phyloP scores from a whole-genome alignment of 2,888 invertebrate genomes.

The Ischnus inquisitorius region DNA sequence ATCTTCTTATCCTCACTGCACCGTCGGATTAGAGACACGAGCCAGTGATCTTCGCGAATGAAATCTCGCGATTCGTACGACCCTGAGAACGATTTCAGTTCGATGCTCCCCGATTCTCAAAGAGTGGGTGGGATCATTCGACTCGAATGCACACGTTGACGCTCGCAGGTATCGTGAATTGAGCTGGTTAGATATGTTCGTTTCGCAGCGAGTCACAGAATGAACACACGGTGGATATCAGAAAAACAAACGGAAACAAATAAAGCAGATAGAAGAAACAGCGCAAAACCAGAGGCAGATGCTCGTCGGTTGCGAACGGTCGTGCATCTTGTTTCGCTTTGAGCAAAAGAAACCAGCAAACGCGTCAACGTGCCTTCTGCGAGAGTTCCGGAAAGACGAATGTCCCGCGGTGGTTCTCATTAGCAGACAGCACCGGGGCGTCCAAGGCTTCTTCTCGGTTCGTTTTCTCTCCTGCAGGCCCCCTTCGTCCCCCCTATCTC shows the following conservation, averaged over 20 bases:
- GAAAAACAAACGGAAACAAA: slow-evolving; percentile 16
- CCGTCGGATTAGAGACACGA: neutral
- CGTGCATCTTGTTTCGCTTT: slow-evolving; percentile 68
- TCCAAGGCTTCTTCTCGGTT: slow-evolving; percentile 65
- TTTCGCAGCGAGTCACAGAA: slow-evolving; percentile 19
- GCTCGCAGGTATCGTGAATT: slow-evolving; percentile 10
- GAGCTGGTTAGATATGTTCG: neutral
- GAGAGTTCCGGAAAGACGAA: slow-evolving; percentile 75
- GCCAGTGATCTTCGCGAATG: neutral
- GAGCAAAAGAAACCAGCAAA: slow-evolving; percentile 65
- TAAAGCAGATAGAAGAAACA: slow-evolving; percentile 11
- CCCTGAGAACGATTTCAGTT: neutral
- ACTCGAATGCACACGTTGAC: neutral
- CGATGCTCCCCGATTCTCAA: neutral
- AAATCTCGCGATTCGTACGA: neutral
- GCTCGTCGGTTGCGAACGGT: slow-evolving; percentile 64
- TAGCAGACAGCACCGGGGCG: slow-evolving; percentile 77
- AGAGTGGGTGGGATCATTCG: slow-evolving; percentile 16
- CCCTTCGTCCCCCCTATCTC: slow-evolving; percentile 39
- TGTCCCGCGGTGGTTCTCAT: slow-evolving; percentile 79
- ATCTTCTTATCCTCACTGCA: neutral
- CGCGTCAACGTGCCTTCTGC: slow-evolving; percentile 74
- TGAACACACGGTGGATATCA: neutral
- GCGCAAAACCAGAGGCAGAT: slow-evolving; percentile 65
- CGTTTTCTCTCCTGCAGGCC: slow-evolving; percentile 52